Base-by-base conservation (phyloP, 2,797 vertebrate species). In the Lagothrix lagotricha region DNA sequence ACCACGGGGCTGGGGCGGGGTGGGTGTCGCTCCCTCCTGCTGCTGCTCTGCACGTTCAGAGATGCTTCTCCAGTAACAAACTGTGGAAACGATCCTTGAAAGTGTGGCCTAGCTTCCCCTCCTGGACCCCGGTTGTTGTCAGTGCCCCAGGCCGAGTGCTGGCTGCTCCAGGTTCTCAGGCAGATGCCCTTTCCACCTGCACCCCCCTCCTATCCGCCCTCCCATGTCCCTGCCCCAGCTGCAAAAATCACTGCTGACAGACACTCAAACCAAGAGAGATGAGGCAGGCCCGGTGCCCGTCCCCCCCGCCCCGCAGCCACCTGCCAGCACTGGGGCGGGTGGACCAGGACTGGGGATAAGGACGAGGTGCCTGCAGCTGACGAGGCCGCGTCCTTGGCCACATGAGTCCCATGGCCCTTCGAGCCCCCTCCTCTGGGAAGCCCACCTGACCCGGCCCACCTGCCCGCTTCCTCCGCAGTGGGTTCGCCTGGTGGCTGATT, bases 181-280 rank as follows among this genome's bases (percentile, higher is more conserved):
- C 94, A 88, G 97, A 86, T 96, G 97, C 64, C 33, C 33, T 19
- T 7, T 28, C 82, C 86, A 92, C 88, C 94, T 75, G 90, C 30
- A 1, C 4, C 52, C 50, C 46, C 72, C 19, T 67, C 73, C 67
- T 3, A 15, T 30, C 88, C 0, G 0, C 87, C 54, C n/a, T 54
- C 36, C 80, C 79, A 36, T 2, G 3, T 1, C 15, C 70, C 90
- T 4, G 0, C 64, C 94, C 95, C 44, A 17, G 4, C 61, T 83
- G 50, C 72, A 24, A 41, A 94, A 89, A 30, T 91, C 96, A 89
- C 90, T 22, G 36, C 95, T 58, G 0, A 2, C 24, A 96, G 87
- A 57, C 70, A 41, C 46, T 19, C 0, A 14, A 64, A 76, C 26
- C 26, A 1, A 14, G 0, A 67, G 0, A 67, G 75, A 36, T 11